Percentiles rank a stretch among this genome's conserved stretches.
Evolutionary conservation across 2,797 vertebrate species (phyloP).

Genomic region (Neostethus bicornis): DNA sequence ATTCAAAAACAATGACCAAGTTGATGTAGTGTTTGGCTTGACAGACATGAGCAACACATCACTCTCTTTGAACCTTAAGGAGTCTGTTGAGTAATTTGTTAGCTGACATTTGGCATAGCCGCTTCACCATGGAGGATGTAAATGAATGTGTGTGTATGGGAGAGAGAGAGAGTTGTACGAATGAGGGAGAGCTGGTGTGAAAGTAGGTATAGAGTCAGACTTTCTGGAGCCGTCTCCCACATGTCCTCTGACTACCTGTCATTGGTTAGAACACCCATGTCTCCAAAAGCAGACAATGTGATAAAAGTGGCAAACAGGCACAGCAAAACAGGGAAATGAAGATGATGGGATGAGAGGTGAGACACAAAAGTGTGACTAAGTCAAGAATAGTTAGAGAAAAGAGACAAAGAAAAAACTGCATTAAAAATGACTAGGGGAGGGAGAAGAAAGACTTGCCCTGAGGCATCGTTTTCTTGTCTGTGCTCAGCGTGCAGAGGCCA

Average conservation of each 20-base stretch:
- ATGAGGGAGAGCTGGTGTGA: conserved; percentile 32
- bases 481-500: conserved; percentile 54
- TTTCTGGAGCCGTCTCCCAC: conserved; percentile 74
- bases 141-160: conserved; percentile 21
- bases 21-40: conserved; percentile 14
- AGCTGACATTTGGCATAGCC: conserved; percentile 57
- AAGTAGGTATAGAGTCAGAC: conserved; percentile 72
- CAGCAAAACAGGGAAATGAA: conserved; percentile 11
- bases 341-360: conserved; percentile 26
- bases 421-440: conserved; percentile 31
- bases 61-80: conserved; percentile 33
- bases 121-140: conserved; percentile 41
- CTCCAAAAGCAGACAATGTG: conserved; percentile 40
- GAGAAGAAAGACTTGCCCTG: conserved; percentile 61
- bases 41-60: conserved; percentile 26
- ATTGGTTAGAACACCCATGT: conserved; percentile 54
- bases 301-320: conserved; percentile 43
- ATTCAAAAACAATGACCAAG: conserved; percentile 33
- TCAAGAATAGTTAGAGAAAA: conserved; percentile 14
- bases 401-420: conserved; percentile 52
- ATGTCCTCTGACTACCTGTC: conserved; percentile 70
- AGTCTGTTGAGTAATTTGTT: conserved; percentile 44
- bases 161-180: background rate
- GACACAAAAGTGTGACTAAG: conserved; percentile 43
- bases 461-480: conserved; percentile 68